Evolutionary conservation across 2,797 vertebrate genomes (phyloP).

Genomic region (Myotis planiceps): DNA sequence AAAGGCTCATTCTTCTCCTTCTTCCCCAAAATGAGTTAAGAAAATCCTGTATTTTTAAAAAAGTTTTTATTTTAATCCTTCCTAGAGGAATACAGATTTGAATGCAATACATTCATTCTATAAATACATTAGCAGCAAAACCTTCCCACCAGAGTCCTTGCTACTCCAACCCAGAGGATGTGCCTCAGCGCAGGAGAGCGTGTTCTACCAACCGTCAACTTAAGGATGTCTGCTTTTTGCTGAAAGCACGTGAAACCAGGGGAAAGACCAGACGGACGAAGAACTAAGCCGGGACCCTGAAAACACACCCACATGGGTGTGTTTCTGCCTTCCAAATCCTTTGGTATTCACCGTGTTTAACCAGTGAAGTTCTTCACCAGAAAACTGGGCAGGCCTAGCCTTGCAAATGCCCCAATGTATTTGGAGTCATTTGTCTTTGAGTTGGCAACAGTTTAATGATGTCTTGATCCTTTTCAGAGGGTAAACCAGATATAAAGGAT

Average conservation of each 20-base stretch:
- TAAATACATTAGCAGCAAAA: constrained; percentile 89
- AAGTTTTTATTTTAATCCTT: constrained; percentile 83
- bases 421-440: background rate
- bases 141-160: constrained; percentile 65
- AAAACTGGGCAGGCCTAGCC: background rate
- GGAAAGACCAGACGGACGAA: background rate
- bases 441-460: background rate
- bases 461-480: background rate
- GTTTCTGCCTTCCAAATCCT: background rate
- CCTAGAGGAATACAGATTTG: constrained; percentile 81
- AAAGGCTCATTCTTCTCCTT: background rate
- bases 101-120: constrained; percentile 86
- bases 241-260: background rate
- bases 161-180: constrained; percentile 1
- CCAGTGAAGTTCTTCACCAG: background rate
- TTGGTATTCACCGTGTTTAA: background rate
- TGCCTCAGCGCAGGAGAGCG: constrained; percentile 52
- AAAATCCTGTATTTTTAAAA: constrained; percentile 65
- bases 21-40: background rate
- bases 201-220: constrained; percentile 32
- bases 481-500: background rate
- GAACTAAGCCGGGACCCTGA: background rate
- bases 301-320: background rate
- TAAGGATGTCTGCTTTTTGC: constrained; percentile 23
- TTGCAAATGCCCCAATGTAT: background rate